phyloP scores from a whole-genome alignment of 2,888 invertebrate genomes.

The Opisthograptis luteolata region DNA sequence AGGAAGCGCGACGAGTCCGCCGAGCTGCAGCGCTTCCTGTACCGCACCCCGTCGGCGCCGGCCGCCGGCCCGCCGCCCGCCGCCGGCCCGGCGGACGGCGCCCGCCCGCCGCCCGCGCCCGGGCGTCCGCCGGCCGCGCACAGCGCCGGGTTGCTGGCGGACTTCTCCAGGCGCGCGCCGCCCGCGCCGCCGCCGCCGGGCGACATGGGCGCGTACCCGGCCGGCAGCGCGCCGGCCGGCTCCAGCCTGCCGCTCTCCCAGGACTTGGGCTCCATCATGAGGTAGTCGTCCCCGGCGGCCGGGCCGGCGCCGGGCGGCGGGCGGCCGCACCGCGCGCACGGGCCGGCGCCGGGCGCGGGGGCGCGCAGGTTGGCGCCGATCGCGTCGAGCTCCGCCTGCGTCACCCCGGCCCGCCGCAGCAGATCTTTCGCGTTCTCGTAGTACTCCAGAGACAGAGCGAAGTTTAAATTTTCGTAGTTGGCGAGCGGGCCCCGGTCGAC shows the following conservation, averaged over 20 bases:
- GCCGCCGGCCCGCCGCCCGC: slow-evolving; percentile 4
- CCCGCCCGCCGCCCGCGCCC: slow-evolving; percentile 40
- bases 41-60: slow-evolving; percentile 47
- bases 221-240: slow-evolving; percentile 47
- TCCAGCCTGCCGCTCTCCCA: slow-evolving; percentile 53
- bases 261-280: slow-evolving; percentile 87
- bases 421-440: slow-evolving; percentile 92
- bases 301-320: slow-evolving; percentile 45
- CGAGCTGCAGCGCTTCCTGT: slow-evolving; percentile 87
- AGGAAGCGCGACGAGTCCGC: slow-evolving; percentile 89
- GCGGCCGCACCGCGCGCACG: slow-evolving; percentile 87
- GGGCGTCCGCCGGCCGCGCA: slow-evolving; percentile 75
- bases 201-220: slow-evolving; percentile 90
- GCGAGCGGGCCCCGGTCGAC: slow-evolving; percentile 76
- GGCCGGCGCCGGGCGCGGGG: slow-evolving; percentile 51
- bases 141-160: slow-evolving; percentile 88
- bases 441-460: slow-evolving; percentile 90
- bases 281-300: slow-evolving; percentile 82
- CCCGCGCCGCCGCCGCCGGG: slow-evolving; percentile 84
- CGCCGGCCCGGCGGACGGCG: slow-evolving; percentile 80
- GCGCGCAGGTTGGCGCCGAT: slow-evolving; percentile 62
- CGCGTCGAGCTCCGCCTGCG: slow-evolving; percentile 78
- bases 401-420: slow-evolving; percentile 82
- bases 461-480: slow-evolving; percentile 90
- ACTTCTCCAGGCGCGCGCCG: too few relatives aligned